Evolutionary conservation across 1,140 invertebrate species (phyloP).

Genomic region (Asobara japonica): DNA sequence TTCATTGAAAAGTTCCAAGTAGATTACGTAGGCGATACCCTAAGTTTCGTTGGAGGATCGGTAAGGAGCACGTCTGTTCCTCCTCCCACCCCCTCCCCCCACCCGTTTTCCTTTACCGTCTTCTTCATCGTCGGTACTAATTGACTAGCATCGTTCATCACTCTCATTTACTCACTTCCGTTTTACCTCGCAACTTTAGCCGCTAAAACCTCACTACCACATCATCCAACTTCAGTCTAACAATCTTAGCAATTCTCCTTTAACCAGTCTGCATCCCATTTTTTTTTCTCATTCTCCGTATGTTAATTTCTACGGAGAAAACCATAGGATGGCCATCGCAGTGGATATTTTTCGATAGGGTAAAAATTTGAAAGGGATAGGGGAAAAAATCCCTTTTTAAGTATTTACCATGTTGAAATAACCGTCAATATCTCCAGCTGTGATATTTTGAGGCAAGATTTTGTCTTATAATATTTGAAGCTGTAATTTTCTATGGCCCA

Average conservation of each 20-base stretch:
- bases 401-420: too few relatives aligned
- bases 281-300: neutral
- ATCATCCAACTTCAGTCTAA: slow-evolving; percentile 10
- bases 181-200: neutral
- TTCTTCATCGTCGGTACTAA: slow-evolving; percentile 51
- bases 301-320: too few relatives aligned
- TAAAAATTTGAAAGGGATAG: too few relatives aligned
- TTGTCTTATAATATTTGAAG: too few relatives aligned
- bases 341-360: too few relatives aligned
- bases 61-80: neutral
- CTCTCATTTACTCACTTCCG: slow-evolving; percentile 48
- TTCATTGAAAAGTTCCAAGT: slow-evolving; percentile 8
- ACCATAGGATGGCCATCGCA: too few relatives aligned
- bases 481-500: too few relatives aligned
- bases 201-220: neutral
- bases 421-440: too few relatives aligned
- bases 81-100: neutral
- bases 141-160: slow-evolving; percentile 67
- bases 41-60: neutral
- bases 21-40: slow-evolving; percentile 23
- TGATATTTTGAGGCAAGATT: too few relatives aligned
- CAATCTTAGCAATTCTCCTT: slow-evolving; percentile 23
- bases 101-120: too few relatives aligned
- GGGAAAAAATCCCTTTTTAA: too few relatives aligned
- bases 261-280: neutral